Evolutionary conservation across 2,797 vertebrate genomes (phyloP).

Genomic region (Muscicapa comitata): DNA sequence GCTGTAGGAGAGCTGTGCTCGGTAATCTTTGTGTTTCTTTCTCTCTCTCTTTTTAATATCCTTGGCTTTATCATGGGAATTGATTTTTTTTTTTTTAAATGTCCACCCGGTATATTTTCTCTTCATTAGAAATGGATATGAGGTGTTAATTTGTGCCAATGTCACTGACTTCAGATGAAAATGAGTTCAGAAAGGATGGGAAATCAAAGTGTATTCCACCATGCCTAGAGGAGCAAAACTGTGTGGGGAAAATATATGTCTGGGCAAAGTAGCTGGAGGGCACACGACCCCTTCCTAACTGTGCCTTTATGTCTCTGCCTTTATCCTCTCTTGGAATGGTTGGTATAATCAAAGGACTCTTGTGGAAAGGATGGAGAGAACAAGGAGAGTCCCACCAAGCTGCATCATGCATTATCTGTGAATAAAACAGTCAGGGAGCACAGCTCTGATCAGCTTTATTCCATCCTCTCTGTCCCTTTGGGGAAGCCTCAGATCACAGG

Average conservation of each 20-base stretch:
- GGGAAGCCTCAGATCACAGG: not conserved
- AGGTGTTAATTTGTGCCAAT: slow-evolving; percentile 34
- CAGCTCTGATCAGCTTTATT: not conserved
- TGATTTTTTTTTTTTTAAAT: slow-evolving; percentile 51
- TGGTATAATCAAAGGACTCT: not conserved
- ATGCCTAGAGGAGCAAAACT: not conserved
- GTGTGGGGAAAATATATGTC: not conserved
- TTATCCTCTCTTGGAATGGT: slow-evolving; percentile 5
- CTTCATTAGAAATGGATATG: not conserved
- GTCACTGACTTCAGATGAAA: slow-evolving; percentile 18
- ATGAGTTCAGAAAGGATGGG: not conserved
- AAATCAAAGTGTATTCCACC: not conserved
- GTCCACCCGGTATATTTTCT: slow-evolving; percentile 48
- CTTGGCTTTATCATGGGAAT: slow-evolving; percentile 55
- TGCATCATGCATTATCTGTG: not conserved
- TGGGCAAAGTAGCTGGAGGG: not conserved
- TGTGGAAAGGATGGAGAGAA: not conserved
- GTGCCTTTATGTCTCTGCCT: not conserved
- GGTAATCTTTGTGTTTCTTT: slow-evolving; percentile 13
- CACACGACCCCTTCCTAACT: not conserved
- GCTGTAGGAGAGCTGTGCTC: not conserved
- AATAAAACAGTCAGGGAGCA: not conserved
- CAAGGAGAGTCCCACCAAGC: not conserved
- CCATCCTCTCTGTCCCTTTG: not conserved
- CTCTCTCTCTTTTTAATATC: slow-evolving; percentile 62